Percentiles rank a stretch among this genome's conserved stretches.
Conservation (phyloP, 2,888 invertebrate species). For the Lamproptera curius region DNA sequence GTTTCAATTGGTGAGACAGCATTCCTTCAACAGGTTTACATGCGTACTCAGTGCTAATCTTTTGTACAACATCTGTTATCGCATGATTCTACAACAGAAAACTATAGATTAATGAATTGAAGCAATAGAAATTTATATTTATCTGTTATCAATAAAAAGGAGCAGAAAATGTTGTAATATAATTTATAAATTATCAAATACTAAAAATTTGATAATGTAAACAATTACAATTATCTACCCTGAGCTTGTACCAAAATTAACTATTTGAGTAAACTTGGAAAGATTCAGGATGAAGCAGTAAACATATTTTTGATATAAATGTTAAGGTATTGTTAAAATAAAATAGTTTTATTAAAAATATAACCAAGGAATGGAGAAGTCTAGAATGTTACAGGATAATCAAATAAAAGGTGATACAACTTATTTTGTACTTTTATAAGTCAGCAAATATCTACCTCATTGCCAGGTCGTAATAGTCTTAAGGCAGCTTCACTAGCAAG, state of each 20-base stretch:
- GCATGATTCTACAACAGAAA: slow-evolving; percentile 84
- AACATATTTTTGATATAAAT: too few relatives aligned
- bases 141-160: neutral
- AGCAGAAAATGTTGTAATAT: slow-evolving; percentile 1
- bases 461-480: slow-evolving; percentile 93
- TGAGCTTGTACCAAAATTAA: slow-evolving; percentile 36
- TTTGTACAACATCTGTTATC: slow-evolving; percentile 95
- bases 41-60: slow-evolving; percentile 93
- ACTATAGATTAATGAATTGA: neutral
- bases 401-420: too few relatives aligned
- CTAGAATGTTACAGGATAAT: too few relatives aligned
- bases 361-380: too few relatives aligned
- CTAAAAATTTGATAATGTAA: slow-evolving; percentile 19
- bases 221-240: slow-evolving; percentile 28
- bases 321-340: too few relatives aligned
- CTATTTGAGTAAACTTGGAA: slow-evolving; percentile 30
- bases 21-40: slow-evolving; percentile 99
- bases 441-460: slow-evolving; percentile 89
- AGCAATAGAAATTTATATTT: too few relatives aligned
- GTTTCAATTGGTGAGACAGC: slow-evolving; percentile 96
- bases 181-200: slow-evolving; percentile 4
- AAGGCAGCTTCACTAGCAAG: slow-evolving; percentile 97
- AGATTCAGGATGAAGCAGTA: slow-evolving; percentile 31
- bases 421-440: too few relatives aligned
- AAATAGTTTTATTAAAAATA: too few relatives aligned